Evolutionary conservation across 2,888 invertebrate species (phyloP).

Genomic region (Fissipunctia ypsillon): DNA sequence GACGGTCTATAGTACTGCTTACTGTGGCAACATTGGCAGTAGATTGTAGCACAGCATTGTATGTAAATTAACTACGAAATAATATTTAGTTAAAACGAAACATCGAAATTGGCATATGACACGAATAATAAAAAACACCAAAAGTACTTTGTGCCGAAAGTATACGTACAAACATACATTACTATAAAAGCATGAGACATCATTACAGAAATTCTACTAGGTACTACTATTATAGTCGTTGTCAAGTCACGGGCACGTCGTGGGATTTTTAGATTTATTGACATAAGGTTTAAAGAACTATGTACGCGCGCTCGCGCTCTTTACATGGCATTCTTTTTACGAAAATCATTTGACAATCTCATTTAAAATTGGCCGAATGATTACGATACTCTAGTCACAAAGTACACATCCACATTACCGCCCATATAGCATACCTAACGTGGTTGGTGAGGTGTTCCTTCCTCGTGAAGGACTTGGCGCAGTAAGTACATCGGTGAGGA

Average conservation of each 20-base stretch:
- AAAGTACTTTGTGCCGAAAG: constrained; percentile 38
- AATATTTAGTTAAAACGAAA: constrained; percentile 53
- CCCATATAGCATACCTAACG: constrained; percentile 89
- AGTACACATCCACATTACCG: constrained; percentile 25
- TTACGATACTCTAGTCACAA: constrained; percentile 29
- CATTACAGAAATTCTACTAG: constrained; percentile 19
- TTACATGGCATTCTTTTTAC: not conserved
- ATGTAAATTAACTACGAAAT: constrained; percentile 66
- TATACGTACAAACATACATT: not conserved
- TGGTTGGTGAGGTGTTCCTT: constrained; percentile 97
- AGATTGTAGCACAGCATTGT: constrained; percentile 87
- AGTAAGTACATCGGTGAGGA: constrained; percentile 96
- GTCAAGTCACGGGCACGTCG: not conserved
- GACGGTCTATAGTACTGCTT: constrained; percentile 65
- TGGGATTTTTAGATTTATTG: not conserved
- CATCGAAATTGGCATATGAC: constrained; percentile 31
- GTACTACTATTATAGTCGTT: not conserved
- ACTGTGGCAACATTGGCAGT: constrained; percentile 66
- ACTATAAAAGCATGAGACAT: constrained; percentile 15
- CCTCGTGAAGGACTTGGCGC: constrained; percentile 95
- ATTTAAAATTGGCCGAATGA: constrained; percentile 19
- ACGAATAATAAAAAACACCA: constrained; percentile 14
- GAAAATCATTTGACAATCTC: constrained; percentile 6
- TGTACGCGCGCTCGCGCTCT: not conserved
- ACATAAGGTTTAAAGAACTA: not conserved